A percentile compares a stretch with the other conserved stretches of the same genome.
phyloP scores from a whole-genome alignment of 2,797 vertebrate genomes.

The Coluber constrictor region DNA sequence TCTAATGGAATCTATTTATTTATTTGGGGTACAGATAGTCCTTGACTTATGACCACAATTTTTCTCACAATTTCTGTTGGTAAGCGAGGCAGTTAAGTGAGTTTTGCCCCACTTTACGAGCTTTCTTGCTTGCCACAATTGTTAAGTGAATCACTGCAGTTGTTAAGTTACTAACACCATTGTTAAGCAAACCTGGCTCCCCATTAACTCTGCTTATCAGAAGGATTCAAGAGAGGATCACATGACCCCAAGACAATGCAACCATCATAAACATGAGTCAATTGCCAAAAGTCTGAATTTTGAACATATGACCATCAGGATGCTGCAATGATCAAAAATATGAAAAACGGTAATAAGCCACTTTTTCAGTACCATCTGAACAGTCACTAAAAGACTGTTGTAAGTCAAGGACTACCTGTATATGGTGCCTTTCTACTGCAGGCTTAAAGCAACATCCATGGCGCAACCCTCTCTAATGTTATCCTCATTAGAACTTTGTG shows the following conservation, averaged over 20 bases:
- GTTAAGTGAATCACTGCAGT: neutral
- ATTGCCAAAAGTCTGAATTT: neutral
- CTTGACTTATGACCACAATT: neutral
- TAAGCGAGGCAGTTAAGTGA: neutral
- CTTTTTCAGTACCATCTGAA: neutral
- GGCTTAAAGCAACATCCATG: neutral
- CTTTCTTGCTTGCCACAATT: neutral
- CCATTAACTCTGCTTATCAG: neutral
- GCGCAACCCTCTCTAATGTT: neutral
- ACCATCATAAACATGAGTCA: neutral
- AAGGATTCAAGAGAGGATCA: neutral
- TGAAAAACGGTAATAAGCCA: neutral
- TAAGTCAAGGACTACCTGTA: neutral
- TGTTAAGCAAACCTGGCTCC: neutral
- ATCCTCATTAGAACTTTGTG: neutral
- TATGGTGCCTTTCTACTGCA: neutral
- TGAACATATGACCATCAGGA: neutral
- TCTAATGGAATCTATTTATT: neutral
- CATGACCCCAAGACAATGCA: neutral
- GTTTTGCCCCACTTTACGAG: neutral
- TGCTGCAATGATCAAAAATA: neutral
- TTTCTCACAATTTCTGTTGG: neutral
- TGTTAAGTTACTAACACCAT: neutral
- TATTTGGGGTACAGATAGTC: neutral
- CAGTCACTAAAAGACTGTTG: neutral